Evolutionary conservation across 2,113 vertebrate genomes (phyloP).

Genomic region (Cyanoramphus novaezelandiae): DNA sequence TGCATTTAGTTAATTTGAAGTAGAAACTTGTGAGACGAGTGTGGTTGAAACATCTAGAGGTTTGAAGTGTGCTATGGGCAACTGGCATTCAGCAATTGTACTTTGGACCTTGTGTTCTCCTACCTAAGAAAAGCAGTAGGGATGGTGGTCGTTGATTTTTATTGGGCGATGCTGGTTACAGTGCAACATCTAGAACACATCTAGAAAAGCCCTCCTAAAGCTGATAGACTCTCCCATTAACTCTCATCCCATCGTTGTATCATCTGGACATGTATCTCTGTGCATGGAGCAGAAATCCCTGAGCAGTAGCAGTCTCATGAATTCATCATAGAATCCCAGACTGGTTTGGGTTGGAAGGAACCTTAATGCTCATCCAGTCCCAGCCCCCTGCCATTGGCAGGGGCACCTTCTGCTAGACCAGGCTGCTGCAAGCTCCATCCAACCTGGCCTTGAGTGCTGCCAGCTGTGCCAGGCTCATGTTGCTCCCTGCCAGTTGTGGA

Average conservation of each 20-base stretch:
- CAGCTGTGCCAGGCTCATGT: background rate
- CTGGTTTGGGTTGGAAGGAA: background rate
- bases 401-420: background rate
- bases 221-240: rapidly evolving
- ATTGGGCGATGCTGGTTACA: background rate
- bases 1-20: background rate
- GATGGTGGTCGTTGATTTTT: background rate
- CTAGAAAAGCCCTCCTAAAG: background rate
- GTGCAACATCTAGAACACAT: background rate
- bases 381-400: background rate
- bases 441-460: background rate
- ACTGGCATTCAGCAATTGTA: background rate
- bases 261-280: background rate
- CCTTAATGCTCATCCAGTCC: background rate
- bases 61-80: background rate
- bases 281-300: background rate
- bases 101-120: background rate
- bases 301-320: background rate
- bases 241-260: background rate
- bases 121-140: background rate
- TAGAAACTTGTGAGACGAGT: background rate
- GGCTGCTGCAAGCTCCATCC: background rate
- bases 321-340: background rate
- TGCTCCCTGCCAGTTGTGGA: background rate
- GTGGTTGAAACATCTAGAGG: background rate